phyloP scores from a whole-genome alignment of 2,888 invertebrate species.

The Thecophora atra region DNA sequence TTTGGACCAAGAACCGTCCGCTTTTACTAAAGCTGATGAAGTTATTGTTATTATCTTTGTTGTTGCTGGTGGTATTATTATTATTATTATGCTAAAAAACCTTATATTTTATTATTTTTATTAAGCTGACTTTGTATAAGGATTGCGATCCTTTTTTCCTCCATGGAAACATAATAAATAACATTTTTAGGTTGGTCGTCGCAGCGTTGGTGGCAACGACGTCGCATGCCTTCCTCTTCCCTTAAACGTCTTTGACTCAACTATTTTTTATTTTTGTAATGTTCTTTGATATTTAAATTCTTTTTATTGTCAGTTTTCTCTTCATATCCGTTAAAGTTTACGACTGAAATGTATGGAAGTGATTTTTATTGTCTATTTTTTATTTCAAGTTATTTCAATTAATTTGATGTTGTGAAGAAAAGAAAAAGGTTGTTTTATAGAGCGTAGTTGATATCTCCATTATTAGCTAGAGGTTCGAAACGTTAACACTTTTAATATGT shows the following conservation, averaged over 20 bases:
- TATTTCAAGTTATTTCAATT: neutral
- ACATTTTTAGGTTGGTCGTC: constrained; percentile 34
- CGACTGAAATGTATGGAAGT: constrained; percentile 28
- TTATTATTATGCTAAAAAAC: too few relatives aligned
- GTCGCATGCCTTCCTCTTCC: constrained; percentile 12
- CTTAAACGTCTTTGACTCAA: constrained; percentile 1
- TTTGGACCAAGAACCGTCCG: neutral
- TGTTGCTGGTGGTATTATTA: too few relatives aligned
- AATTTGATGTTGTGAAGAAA: too few relatives aligned
- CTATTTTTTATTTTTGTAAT: neutral
- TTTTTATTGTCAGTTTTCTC: neutral
- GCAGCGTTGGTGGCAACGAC: constrained; percentile 27
- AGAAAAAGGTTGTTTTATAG: too few relatives aligned
- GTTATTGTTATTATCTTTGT: too few relatives aligned
- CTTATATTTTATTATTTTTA: too few relatives aligned
- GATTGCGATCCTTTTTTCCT: neutral
- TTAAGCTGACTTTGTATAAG: too few relatives aligned
- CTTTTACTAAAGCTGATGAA: neutral
- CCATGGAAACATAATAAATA: constrained; percentile 28
- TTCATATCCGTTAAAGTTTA: constrained; percentile 22
- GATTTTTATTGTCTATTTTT: constrained; percentile 25
- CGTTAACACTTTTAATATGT: too few relatives aligned
- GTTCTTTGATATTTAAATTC: neutral
- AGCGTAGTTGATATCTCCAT: too few relatives aligned
- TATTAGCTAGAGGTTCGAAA: too few relatives aligned